These are phyloP conservation scores for Mythimna impura DNA, from an alignment of 2,888 invertebrate genomes.

Conservation along the genomic window DNA sequence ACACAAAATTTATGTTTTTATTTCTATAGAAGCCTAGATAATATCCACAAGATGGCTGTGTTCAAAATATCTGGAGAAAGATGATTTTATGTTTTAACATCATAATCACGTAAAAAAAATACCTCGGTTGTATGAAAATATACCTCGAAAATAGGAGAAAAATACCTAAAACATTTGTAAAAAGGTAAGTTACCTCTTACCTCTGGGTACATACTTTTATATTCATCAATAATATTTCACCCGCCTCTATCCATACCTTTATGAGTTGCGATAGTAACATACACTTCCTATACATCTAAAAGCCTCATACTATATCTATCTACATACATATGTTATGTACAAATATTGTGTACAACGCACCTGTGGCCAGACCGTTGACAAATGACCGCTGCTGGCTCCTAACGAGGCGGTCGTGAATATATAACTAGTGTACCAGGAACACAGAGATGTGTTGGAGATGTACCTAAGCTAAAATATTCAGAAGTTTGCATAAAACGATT, in stretches of 20 bases:
- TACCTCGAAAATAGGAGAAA: no score
- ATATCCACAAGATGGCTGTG: no score
- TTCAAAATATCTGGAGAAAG: no score
- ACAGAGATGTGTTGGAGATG: constrained; percentile 14
- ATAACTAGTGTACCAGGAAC: constrained; percentile 51
- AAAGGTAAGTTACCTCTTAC: no score
- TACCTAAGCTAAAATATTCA: neutral
- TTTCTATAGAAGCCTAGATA: no score
- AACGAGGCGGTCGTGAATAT: constrained; percentile 57
- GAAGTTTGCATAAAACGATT: neutral
- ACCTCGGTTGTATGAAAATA: no score
- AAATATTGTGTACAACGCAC: constrained; percentile 33
- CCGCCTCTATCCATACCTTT: neutral
- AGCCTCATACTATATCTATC: neutral
- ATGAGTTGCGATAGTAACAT: neutral
- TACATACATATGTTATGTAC: neutral
- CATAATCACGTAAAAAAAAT: no score
- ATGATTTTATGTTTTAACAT: no score
- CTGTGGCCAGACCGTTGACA: constrained; percentile 52
- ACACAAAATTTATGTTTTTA: no score
- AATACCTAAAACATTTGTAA: no score
- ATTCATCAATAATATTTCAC: no score
- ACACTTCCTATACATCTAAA: neutral
- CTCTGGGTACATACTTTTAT: no score
- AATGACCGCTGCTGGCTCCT: constrained; percentile 51